Evolutionary conservation across 1,140 invertebrate species (phyloP), one percentile per base, ranked within the genome.

Genomic region (Propsilocerus akamusi): DNA sequence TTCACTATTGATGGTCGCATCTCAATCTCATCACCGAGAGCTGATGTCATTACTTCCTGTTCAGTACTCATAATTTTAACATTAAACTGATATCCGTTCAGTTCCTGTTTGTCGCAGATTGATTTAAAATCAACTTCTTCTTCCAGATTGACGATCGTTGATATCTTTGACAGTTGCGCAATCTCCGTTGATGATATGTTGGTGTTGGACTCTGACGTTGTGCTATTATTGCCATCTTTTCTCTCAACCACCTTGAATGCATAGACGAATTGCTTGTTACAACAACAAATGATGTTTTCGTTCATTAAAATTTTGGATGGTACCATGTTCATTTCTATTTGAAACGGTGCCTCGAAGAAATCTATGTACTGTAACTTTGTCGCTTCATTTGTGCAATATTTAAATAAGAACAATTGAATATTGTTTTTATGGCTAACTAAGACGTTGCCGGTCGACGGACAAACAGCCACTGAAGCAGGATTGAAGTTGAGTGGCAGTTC

Each of bases 351-450:
- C 11, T 51, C 49, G 3, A 24, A 17, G 30, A 51, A 51, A 23
- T 51, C 49, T 12, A 51, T 46, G 17, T 51, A 51, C n/a, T 51
- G 37, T 12, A 24, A 30, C n/a, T 51, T 46, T 12, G 49, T 51
- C 3, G 23, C 47, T n/a, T 51, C 49, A 12, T 51, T 51, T 1
- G 26, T 46, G 20, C 49, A 51, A 25, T 46, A 25, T 26, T 26
- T 26, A 24, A 46, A 51, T 7, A 23, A 26, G 49, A 46, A 51
- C 20, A 51, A 26, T n/a, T 32, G 22, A 23, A 34, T 11, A 17
- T 20, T 41, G 22, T 41, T 41, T 20, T 49, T 49, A 22, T 23
- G 20, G 12, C 17, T 22, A 32, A 49, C 10, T 34, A 23, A n/a
- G 4, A 49, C 25, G 37, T 49, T 49, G 1, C 30, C 30, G 25